Percentiles rank a stretch among this genome's conserved stretches.
phyloP scores from a whole-genome alignment of 1,140 invertebrate species.

The Aphis craccivora region DNA sequence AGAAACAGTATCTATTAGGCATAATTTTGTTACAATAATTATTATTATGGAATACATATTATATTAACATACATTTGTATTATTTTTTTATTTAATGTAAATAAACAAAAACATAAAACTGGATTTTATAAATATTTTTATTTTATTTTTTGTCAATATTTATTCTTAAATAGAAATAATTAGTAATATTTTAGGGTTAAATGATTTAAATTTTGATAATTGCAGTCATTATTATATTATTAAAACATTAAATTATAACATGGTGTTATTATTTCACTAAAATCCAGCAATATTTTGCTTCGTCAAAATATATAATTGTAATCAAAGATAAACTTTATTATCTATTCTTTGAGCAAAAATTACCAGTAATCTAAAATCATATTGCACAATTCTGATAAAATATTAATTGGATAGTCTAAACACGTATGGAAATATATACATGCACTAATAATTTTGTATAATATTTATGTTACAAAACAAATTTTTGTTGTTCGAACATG shows the following conservation, averaged over 20 bases:
- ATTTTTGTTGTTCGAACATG: neutral
- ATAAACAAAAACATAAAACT: neutral
- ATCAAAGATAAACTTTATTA: slow-evolving; percentile 2
- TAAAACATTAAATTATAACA: neutral
- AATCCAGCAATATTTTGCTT: neutral
- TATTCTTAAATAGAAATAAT: neutral
- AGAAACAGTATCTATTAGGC: neutral
- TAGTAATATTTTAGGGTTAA: neutral
- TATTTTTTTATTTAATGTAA: too few relatives aligned
- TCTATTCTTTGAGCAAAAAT: slow-evolving; percentile 37
- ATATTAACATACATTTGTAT: neutral
- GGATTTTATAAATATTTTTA: neutral
- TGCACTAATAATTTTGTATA: neutral
- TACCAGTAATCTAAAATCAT: neutral
- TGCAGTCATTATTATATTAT: neutral
- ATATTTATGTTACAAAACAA: neutral
- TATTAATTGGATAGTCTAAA: neutral
- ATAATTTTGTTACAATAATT: neutral
- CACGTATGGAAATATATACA: neutral
- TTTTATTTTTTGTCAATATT: neutral
- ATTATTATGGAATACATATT: neutral
- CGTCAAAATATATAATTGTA: neutral
- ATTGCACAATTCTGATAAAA: neutral
- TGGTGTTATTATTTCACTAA: neutral
- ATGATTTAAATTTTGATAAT: slow-evolving; percentile 10